A percentile compares a stretch with the other conserved stretches of the same genome.
These are phyloP conservation scores for Asobara japonica DNA, from an alignment of 1,140 invertebrate species.

Conservation along the genomic window DNA sequence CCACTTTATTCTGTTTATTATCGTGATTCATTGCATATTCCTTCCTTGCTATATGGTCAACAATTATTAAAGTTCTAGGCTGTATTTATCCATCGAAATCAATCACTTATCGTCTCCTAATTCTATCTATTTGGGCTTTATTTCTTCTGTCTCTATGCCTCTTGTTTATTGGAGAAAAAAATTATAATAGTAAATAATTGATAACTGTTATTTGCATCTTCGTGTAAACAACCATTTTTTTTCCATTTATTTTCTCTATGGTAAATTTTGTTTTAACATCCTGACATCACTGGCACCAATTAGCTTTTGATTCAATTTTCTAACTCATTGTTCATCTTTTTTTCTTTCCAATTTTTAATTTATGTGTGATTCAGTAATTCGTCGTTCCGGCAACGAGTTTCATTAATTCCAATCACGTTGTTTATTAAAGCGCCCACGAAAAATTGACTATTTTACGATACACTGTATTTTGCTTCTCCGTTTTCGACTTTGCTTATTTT, in stretches of 20 bases:
- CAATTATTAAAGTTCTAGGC: conserved; percentile 12
- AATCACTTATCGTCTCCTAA: conserved; percentile 14
- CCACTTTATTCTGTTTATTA: background rate
- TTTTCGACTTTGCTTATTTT: conserved; percentile 36
- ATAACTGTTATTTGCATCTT: background rate
- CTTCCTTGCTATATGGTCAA: conserved; percentile 1
- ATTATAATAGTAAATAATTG: conserved; percentile 6
- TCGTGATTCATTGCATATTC: background rate
- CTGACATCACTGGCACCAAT: background rate
- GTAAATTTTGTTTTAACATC: background rate
- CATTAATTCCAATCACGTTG: background rate
- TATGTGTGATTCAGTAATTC: background rate
- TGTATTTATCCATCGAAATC: conserved; percentile 3
- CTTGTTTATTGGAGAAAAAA: conserved; percentile 14
- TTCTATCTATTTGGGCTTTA: conserved; percentile 2
- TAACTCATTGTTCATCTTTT: too few relatives aligned
- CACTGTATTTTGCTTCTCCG: conserved; percentile 21
- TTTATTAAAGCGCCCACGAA: conserved; percentile 40
- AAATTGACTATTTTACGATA: conserved; percentile 40
- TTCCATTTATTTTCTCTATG: background rate
- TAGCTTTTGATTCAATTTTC: too few relatives aligned
- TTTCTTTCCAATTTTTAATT: too few relatives aligned
- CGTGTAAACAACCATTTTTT: background rate
- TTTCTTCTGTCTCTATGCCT: background rate
- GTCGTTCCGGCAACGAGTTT: conserved; percentile 18